These are phyloP conservation scores for Pygmarrhopalites habei DNA, from an alignment of 1,140 invertebrate genomes.

Conservation along the genomic window DNA sequence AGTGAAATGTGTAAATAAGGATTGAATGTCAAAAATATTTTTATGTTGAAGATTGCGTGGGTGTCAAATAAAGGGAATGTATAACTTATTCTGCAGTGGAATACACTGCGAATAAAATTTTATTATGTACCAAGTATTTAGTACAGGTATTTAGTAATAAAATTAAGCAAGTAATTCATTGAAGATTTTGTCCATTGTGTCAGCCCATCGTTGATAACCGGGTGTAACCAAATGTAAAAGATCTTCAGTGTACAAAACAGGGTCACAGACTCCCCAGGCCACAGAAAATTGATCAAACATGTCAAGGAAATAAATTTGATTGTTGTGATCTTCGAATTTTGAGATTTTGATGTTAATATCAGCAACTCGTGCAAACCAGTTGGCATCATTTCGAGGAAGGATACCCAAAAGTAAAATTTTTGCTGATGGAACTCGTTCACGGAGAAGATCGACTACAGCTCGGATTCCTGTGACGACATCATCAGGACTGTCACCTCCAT, in stretches of 20 bases:
- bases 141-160: too few relatives aligned
- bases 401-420: slow-evolving; percentile 12
- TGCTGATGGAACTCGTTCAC: slow-evolving; percentile 3
- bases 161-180: too few relatives aligned
- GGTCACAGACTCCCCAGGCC: background rate
- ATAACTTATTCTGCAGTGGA: too few relatives aligned
- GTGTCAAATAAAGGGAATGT: too few relatives aligned
- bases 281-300: slow-evolving; percentile 16
- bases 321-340: background rate
- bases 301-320: background rate
- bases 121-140: too few relatives aligned
- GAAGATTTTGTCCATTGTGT: too few relatives aligned
- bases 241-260: background rate
- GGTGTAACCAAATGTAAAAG: slow-evolving; percentile 5
- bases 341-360: slow-evolving; percentile 15
- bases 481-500: background rate
- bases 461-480: slow-evolving; percentile 3
- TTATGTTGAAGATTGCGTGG: too few relatives aligned
- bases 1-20: too few relatives aligned
- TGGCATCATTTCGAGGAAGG: background rate
- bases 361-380: background rate
- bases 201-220: slow-evolving; percentile 6
- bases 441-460: background rate
- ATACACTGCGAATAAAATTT: too few relatives aligned
- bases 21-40: too few relatives aligned